A percentile compares a stretch with the other conserved stretches of the same genome.
phyloP scores from a whole-genome alignment of 2,888 invertebrate species.

The Prosapia bicincta region DNA sequence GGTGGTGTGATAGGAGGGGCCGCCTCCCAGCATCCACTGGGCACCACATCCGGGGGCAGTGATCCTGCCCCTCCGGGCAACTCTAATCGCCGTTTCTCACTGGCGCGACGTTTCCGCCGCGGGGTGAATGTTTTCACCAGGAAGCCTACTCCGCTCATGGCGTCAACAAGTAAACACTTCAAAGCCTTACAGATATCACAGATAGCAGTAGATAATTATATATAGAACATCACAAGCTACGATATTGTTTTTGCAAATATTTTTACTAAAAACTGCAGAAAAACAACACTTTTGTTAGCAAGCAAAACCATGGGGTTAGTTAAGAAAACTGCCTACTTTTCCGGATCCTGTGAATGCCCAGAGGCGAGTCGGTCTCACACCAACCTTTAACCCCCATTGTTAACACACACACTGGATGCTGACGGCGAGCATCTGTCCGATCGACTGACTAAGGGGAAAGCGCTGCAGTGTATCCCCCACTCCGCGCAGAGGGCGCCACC shows the following conservation, averaged over 20 bases:
- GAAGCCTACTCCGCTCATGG: constrained; percentile 58
- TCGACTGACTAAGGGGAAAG: background rate
- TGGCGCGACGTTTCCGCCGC: constrained; percentile 56
- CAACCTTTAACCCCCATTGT: background rate
- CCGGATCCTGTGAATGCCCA: constrained; percentile 8
- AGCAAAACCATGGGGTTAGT: background rate
- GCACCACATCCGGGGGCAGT: constrained; percentile 35
- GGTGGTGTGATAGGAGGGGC: constrained; percentile 59
- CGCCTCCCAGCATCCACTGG: constrained; percentile 25
- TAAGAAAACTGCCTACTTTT: background rate
- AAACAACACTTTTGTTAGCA: background rate
- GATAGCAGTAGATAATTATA: no score
- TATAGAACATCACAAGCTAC: no score
- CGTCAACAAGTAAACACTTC: background rate
- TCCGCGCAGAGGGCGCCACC: background rate
- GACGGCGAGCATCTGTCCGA: background rate
- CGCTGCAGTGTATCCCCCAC: background rate
- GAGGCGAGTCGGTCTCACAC: constrained; percentile 16
- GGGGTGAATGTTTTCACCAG: constrained; percentile 63
- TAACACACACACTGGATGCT: background rate
- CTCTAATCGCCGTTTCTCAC: constrained; percentile 58
- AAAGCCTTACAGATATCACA: no score
- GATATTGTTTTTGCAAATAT: no score
- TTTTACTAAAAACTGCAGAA: no score
- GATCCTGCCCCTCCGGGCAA: constrained; percentile 41